Base-by-base conservation (phyloP, 2,888 invertebrate species). In the Drosophila anceps region DNA sequence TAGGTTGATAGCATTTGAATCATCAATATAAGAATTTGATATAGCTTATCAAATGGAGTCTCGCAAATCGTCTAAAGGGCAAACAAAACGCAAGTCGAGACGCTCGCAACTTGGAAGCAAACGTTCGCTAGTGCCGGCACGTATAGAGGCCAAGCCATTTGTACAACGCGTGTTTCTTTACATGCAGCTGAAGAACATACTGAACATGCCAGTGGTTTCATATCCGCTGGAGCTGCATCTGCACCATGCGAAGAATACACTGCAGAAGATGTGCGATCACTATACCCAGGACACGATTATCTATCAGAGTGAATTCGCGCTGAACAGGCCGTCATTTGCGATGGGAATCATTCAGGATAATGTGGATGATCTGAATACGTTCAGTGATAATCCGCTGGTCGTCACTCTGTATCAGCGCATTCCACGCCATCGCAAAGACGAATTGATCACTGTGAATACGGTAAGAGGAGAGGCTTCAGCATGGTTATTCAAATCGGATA, bases 281-380 rank as follows among this genome's bases (percentile, higher is more conserved):
- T 91, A 89, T n/a, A 90, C 90, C 20, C 69, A 58, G 3, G 79
- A 86, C 9, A 91, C 90, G 24, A 71, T 85, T 0, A 86, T 91
- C 24, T 77, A 86, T 24, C 48, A 89, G 37, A 33, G 77, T 1
- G 79, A 89, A 50, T 88, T 91, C 48, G 13, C 67, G 1, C 24
- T 62, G 33, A 57, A 77, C 6, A 80, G 73, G 13, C 91, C 91
- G 0, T 82, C 84, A 0, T 91, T 91, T 57, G 82, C 90, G 1
- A 37, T 91, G 54, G 85, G 82, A 8, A 78, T 91, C 12, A 73
- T 84, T 27, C 91, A 91, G 69, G 91, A 91, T n/a, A 81, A 74
- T 29, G 70, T 91, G 13, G 84, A 91, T 1, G 86, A 91, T n/a
- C 69, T 91, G 70, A 91, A 91, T 54, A 64, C 37, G 0, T 82